Base-by-base conservation (phyloP, 1,140 invertebrate species). In the Caerostris extrusa region DNA sequence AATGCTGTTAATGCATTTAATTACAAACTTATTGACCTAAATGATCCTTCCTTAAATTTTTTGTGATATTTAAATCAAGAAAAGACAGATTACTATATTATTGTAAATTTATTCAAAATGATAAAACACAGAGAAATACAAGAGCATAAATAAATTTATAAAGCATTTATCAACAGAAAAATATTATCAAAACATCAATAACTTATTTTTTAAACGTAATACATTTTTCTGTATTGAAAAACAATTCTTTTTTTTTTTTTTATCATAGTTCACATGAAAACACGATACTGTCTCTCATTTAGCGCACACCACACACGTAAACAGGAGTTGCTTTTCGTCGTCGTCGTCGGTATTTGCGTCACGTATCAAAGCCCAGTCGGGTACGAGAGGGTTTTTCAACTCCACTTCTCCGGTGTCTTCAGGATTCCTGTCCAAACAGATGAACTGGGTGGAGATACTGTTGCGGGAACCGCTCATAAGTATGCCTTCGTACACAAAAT, bases 281-380 rank as follows among this genome's bases (percentile, higher is more conserved):
- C 61, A 10, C 17, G 61, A 17, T 17, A 64, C 61, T 10, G 17
- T 3, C 64, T 67, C 3, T 93, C n/a, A 93, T 60, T 93, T 93
- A 7, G 91, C 91, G n/a, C 91, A 93, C 5, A 93, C 85, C 5
- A 87, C 83, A 19, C 91, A 93, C 3, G 85, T 71, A 53, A 93
- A 58, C 55, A 93, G 17, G 7, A 92, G 8, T 17, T 92, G 61
- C n/a, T 93, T 86, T 34, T 93, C 91, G 3, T 81, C 83, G 0
- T 93, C 71, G 5, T 50, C 34, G 3, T 5, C 10, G 34, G 34
- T 34, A 77, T 5, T 8, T 56, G 85, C 61, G 5, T 69, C 61
- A 8, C n/a, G 19, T 7, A 88, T 55, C 7, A 77, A 10, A 34
- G 91, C 91, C 53, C 60, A 93, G 34, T 93, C 58, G 10, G 85